Evolutionary conservation across 2,113 vertebrate species (phyloP).

Genomic region (Eupsittula cactorum): DNA sequence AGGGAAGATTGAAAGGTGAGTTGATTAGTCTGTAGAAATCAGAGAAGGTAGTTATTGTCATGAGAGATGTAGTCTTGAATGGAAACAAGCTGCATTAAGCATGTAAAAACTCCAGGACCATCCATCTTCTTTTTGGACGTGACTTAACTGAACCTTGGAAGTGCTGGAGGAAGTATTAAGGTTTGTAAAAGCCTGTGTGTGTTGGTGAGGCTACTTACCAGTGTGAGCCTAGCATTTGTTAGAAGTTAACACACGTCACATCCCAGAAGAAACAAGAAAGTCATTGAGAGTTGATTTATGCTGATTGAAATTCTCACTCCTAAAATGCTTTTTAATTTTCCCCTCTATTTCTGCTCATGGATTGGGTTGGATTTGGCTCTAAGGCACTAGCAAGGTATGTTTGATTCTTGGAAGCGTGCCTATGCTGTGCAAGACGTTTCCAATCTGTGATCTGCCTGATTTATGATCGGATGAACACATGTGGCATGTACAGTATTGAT

Average conservation of each 20-base stretch:
- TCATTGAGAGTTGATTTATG: background rate
- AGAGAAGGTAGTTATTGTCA: background rate
- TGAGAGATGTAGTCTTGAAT: background rate
- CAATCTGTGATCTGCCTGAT: background rate
- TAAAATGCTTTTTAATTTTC: background rate
- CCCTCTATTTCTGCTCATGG: background rate
- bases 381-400: background rate
- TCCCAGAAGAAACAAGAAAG: background rate
- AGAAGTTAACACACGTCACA: background rate
- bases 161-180: background rate
- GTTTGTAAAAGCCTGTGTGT: background rate
- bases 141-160: background rate
- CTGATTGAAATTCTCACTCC: background rate
- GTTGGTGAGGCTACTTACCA: background rate
- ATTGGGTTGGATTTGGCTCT: background rate
- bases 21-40: background rate
- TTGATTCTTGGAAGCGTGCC: background rate
- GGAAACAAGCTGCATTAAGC: background rate
- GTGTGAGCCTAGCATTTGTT: background rate
- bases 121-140: background rate
- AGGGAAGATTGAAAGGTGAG: background rate
- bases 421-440: accelerated
- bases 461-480: background rate
- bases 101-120: background rate
- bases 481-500: accelerated